Base-by-base conservation (phyloP, 2,113 vertebrate species). In the Ptilonorhynchus violaceus region DNA sequence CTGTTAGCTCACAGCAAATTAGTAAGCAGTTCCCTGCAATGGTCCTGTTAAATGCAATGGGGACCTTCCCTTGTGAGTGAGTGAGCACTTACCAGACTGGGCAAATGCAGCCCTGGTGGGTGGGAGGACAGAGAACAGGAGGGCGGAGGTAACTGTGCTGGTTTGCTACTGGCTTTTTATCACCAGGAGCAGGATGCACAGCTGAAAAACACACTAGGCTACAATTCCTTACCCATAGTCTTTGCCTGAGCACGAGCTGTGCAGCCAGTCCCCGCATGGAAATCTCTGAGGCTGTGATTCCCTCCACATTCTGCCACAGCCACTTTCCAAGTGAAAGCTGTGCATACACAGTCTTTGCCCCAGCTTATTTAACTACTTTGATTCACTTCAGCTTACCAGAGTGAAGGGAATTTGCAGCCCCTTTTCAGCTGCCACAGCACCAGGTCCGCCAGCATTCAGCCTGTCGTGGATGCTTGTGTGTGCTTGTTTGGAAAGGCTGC, bases 401-500 rank as follows among this genome's bases (percentile, higher is more conserved):
- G 13, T 24, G 31, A 44, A 10, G 23, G 28, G 10, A 85, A 69
- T 85, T 77, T 67, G 70, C 39, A 86, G 9, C 9, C 21, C 20
- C 20, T 74, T 88, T 92, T 67, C 72, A 70, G 42, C 76, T 66
- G n/a, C 46, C 63, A 52, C 89, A 59, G 56, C 59, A 63, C 28
- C 60, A 52, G 16, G 19, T 60, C 55, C 74, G 21, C 37, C 66
- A 77, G 59, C 39, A 44, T 52, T 53, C 63, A 66, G 49, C 86
- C 60, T n/a, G 60, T 63, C 0, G 0, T 4, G 0, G 59, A 30
- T 2, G 3, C 33, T 46, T 80, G 25, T 70, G 41, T 41, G 41
- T 41, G 41, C 84, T 74, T 72, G 52, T 70, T 96, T 84, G 41
- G 76, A 72, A 93, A 72, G 21, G 52, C 24, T 77, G 67, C 37